These are phyloP conservation scores for Buceros bicornis DNA, from an alignment of 2,797 vertebrate genomes.

Conservation along the genomic window DNA sequence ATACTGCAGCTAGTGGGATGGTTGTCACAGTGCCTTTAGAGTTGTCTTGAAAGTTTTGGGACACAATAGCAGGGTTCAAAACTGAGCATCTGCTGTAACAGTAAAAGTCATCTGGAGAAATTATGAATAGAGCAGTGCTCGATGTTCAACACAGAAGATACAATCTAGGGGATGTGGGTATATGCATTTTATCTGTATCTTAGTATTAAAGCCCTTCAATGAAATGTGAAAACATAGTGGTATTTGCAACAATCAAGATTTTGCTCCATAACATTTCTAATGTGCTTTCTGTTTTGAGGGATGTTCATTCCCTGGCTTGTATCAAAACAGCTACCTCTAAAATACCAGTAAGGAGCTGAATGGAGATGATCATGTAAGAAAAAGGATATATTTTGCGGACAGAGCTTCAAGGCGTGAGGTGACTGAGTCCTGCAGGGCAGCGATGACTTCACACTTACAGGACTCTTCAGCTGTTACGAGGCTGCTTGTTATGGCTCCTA, in stretches of 20 bases:
- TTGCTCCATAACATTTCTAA: not conserved
- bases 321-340: not conserved
- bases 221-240: not conserved
- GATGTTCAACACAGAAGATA: not conserved
- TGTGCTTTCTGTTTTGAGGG: not conserved
- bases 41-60: not conserved
- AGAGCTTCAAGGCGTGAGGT: slow-evolving; percentile 88
- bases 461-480: slow-evolving; percentile 84
- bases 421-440: slow-evolving; percentile 89
- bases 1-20: not conserved
- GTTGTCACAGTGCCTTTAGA: not conserved
- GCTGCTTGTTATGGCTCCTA: slow-evolving; percentile 35
- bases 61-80: not conserved
- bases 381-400: slow-evolving; percentile 95
- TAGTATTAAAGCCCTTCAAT: not conserved
- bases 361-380: not conserved
- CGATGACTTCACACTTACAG: slow-evolving; percentile 92
- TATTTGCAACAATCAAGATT: not conserved
- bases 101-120: not conserved
- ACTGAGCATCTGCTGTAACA: not conserved
- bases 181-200: not conserved
- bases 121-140: not conserved
- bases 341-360: not conserved
- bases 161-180: not conserved
- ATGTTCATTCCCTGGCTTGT: not conserved